Evolutionary conservation across 2,797 vertebrate species (phyloP).

Genomic region (Xiphorhynchus erythropygius): DNA sequence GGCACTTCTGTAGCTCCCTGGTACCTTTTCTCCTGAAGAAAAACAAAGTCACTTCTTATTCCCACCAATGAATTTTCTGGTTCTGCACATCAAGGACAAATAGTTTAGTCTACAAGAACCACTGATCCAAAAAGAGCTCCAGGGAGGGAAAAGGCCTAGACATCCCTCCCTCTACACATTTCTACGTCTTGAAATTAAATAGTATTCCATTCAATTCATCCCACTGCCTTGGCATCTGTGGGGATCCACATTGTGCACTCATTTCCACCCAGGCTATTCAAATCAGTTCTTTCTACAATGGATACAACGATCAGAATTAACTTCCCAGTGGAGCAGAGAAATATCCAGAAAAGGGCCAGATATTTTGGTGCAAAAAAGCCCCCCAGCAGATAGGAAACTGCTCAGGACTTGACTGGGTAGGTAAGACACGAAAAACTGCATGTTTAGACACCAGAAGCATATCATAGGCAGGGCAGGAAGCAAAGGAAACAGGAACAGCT

Average conservation of each 20-base stretch:
- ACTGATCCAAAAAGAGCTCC: not conserved
- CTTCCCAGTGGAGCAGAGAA: not conserved
- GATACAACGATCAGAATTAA: not conserved
- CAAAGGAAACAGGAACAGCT: not conserved
- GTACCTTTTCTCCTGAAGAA: not conserved
- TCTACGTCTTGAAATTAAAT: not conserved
- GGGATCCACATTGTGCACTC: fast-evolving
- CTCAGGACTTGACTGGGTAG: not conserved
- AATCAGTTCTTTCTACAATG: not conserved
- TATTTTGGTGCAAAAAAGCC: not conserved
- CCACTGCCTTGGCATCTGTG: not conserved
- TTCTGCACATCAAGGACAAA: not conserved
- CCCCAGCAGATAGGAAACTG: not conserved
- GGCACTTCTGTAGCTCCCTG: not conserved
- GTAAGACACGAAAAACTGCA: not conserved
- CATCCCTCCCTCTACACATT: not conserved
- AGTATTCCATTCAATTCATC: not conserved
- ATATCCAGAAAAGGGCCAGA: not conserved
- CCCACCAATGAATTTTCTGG: not conserved
- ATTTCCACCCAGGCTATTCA: not conserved
- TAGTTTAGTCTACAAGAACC: not conserved
- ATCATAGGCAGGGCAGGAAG: not conserved
- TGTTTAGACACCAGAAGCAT: not conserved
- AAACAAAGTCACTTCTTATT: not conserved
- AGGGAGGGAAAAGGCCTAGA: not conserved